A percentile compares a stretch with the other conserved stretches of the same genome.
phyloP scores from a whole-genome alignment of 2,113 vertebrate genomes.

The Cyprinus carpio region DNA sequence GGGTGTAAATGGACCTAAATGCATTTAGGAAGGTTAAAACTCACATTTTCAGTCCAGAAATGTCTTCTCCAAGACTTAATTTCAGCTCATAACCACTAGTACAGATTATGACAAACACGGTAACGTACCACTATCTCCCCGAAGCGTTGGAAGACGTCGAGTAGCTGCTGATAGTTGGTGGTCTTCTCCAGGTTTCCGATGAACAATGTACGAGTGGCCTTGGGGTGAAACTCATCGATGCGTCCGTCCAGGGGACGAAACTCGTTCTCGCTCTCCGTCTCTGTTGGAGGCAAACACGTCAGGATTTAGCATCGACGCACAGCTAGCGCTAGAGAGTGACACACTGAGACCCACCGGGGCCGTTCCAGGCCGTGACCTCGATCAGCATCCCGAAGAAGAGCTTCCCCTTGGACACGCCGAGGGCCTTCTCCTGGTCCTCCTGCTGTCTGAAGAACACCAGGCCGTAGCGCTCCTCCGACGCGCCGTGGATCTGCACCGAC shows the following conservation, averaged over 20 bases:
- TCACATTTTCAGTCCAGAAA: not conserved
- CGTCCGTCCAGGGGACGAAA: slow-evolving; percentile 87
- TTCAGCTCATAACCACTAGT: not conserved
- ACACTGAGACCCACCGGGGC: slow-evolving; percentile 76
- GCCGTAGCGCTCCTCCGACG: slow-evolving; percentile 85
- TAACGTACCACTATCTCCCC: slow-evolving; percentile 84
- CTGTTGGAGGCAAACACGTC: slow-evolving; percentile 61
- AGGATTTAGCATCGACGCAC: not conserved
- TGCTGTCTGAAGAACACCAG: slow-evolving; percentile 89
- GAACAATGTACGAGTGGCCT: slow-evolving; percentile 88
- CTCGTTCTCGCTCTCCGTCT: slow-evolving; percentile 90
- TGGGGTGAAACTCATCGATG: slow-evolving; percentile 89
- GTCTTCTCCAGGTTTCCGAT: slow-evolving; percentile 90
- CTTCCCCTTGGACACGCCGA: slow-evolving; percentile 88
- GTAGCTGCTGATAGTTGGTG: slow-evolving; percentile 87
- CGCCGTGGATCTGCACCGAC: slow-evolving; percentile 87
- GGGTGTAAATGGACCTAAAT: too few species aligned
- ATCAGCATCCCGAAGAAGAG: slow-evolving; percentile 93
- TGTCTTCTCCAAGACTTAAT: not conserved
- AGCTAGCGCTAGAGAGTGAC: not conserved
- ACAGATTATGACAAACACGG: not conserved
- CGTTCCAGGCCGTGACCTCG: slow-evolving; percentile 88
- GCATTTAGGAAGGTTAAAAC: too few species aligned
- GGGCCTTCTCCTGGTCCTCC: slow-evolving; percentile 89
- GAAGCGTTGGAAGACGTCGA: slow-evolving; percentile 87